Evolutionary conservation across 92 coral and sea anemone species (phyloP).

Genomic region (Parazoanthus atlanticus): DNA sequence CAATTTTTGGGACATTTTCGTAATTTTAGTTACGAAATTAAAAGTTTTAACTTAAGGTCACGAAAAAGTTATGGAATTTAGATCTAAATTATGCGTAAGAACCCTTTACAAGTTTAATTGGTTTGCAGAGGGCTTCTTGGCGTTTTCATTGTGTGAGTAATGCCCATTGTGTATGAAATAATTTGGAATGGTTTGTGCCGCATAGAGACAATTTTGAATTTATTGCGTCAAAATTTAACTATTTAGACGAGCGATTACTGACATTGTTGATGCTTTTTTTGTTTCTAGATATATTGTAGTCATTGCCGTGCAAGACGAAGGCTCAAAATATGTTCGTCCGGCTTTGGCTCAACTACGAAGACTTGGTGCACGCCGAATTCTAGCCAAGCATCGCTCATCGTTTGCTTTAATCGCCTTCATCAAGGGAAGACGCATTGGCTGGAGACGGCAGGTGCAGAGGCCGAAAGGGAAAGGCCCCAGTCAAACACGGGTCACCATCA

Average conservation of each 20-base stretch:
- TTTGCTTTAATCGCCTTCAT: slow-evolving; percentile 46
- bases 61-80: too few species aligned
- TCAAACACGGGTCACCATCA: background rate
- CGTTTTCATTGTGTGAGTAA: too few species aligned
- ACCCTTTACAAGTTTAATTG: too few species aligned
- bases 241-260: background rate
- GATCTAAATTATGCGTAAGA: too few species aligned
- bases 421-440: slow-evolving; percentile 26
- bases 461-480: slow-evolving; percentile 29
- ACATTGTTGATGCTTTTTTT: background rate
- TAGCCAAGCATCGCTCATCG: slow-evolving; percentile 26
- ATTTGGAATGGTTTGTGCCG: too few species aligned
- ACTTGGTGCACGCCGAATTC: slow-evolving; percentile 38
- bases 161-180: too few species aligned
- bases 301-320: slow-evolving; percentile 49
- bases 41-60: too few species aligned
- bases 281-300: slow-evolving; percentile 33
- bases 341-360: slow-evolving; percentile 21
- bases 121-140: too few species aligned
- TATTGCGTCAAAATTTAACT: background rate
- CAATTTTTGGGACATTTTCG: too few species aligned
- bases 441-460: slow-evolving; percentile 31
- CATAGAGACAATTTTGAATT: too few species aligned
- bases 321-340: slow-evolving; percentile 30
- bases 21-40: too few species aligned